These are phyloP conservation scores for Dryoscopus gambensis DNA, from an alignment of 2,113 vertebrate species.

Conservation along the genomic window DNA sequence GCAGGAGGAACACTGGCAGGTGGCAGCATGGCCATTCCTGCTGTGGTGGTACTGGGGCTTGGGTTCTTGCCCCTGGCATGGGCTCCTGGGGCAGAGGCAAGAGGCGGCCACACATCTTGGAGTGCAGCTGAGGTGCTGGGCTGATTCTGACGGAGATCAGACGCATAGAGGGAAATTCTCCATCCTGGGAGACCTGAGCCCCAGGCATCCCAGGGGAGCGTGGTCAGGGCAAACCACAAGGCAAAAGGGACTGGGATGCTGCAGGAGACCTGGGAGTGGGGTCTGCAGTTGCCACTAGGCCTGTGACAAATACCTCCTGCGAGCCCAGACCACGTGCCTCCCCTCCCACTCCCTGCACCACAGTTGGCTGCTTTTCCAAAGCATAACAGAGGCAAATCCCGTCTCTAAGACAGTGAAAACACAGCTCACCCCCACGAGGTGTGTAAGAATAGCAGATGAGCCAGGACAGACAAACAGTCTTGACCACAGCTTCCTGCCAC, in stretches of 20 bases:
- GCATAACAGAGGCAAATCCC: background rate
- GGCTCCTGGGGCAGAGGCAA: background rate
- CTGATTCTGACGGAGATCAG: background rate
- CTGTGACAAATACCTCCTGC: background rate
- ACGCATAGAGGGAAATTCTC: background rate
- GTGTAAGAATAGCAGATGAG: slow-evolving; percentile 13
- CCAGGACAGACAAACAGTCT: background rate
- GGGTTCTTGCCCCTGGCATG: background rate
- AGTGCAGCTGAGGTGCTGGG: rapidly evolving
- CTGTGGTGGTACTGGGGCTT: background rate
- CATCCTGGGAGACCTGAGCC: background rate
- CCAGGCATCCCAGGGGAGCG: rapidly evolving
- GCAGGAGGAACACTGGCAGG: background rate
- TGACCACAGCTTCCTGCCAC: background rate
- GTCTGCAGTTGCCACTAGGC: background rate
- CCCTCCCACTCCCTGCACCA: background rate
- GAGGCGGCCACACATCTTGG: rapidly evolving
- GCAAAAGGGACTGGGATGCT: background rate
- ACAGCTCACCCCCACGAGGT: background rate
- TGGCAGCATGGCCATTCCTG: rapidly evolving
- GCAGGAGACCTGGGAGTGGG: rapidly evolving
- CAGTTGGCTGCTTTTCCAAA: background rate
- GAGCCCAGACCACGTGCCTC: rapidly evolving
- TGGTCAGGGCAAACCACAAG: background rate
- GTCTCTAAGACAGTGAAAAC: background rate